Percentiles rank a stretch among this genome's conserved stretches.
These are phyloP conservation scores for Stichodactyla helianthus DNA, from an alignment of 64 coral and sea anemone species.

Conservation along the genomic window DNA sequence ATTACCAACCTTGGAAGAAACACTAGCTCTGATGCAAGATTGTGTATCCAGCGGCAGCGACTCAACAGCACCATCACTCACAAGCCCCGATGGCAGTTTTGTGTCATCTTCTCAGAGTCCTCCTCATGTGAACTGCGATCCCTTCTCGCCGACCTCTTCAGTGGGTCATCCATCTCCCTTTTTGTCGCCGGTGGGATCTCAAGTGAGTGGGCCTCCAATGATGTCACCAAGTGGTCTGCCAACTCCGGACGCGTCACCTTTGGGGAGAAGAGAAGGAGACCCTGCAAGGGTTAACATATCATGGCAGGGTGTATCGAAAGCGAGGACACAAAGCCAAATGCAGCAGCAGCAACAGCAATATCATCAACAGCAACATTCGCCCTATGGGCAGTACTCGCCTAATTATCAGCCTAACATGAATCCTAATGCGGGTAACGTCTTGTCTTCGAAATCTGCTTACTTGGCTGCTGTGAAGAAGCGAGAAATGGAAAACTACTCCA, in stretches of 20 bases:
- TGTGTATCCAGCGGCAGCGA: constrained; percentile 56
- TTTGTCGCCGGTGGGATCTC: constrained; percentile 36
- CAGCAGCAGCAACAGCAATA: constrained; percentile 12
- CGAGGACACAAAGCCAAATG: constrained; percentile 29
- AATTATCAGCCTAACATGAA: constrained; percentile 11
- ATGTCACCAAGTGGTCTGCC: constrained; percentile 62
- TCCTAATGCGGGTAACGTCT: background rate
- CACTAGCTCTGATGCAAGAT: constrained; percentile 54
- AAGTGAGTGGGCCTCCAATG: constrained; percentile 35
- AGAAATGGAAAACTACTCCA: constrained; percentile 44
- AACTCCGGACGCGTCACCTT: constrained; percentile 77
- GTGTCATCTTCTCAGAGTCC: constrained; percentile 42
- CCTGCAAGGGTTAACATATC: constrained; percentile 86
- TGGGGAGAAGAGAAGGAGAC: constrained; percentile 55
- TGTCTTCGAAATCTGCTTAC: constrained; percentile 61
- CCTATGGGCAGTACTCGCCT: constrained; percentile 3
- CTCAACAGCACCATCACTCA: constrained; percentile 22
- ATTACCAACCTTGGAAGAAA: constrained; percentile 83
- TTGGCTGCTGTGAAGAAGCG: constrained; percentile 66
- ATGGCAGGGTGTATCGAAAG: constrained; percentile 57
- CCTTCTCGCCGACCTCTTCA: constrained; percentile 45
- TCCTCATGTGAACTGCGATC: constrained; percentile 64
- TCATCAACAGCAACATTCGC: constrained; percentile 10
- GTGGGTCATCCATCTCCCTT: constrained; percentile 53
- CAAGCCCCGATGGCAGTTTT: constrained; percentile 67